phyloP scores from a whole-genome alignment of 2,888 invertebrate species.

The Erpobdella octoculata region DNA sequence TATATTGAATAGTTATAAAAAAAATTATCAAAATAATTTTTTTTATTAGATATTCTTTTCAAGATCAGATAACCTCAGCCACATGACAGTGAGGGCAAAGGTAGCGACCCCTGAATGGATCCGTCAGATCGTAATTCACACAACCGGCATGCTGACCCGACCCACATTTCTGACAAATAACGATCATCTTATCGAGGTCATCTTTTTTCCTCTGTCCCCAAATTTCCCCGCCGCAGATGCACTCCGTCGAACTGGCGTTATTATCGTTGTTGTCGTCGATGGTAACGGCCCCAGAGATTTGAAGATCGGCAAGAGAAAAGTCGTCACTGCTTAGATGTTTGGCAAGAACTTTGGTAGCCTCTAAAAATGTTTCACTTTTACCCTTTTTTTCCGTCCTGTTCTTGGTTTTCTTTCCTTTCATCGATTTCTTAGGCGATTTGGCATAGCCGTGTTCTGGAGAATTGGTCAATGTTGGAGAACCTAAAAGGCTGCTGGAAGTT shows the following conservation, averaged over 20 bases:
- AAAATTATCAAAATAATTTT: too few species aligned
- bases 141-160: constrained; percentile 62
- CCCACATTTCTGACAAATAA: constrained; percentile 58
- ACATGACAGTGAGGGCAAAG: constrained; percentile 65
- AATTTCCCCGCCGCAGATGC: constrained; percentile 50
- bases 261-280: constrained; percentile 3
- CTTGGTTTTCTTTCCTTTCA: too few species aligned
- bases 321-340: too few species aligned
- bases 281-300: too few species aligned
- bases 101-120: constrained; percentile 53
- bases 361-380: too few species aligned
- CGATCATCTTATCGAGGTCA: background rate
- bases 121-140: constrained; percentile 55
- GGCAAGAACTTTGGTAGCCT: too few species aligned
- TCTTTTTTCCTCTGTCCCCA: background rate
- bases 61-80: constrained; percentile 46
- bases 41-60: too few species aligned
- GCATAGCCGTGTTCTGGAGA: background rate
- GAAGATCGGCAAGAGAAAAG: too few species aligned
- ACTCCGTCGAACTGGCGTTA: constrained; percentile 44
- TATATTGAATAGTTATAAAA: too few species aligned
- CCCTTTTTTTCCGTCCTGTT: too few species aligned
- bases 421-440: background rate
- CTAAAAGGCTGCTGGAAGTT: too few species aligned
- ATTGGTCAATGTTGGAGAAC: background rate